These are phyloP conservation scores for Seriola rivoliana DNA, from an alignment of 2,113 vertebrate species.

Conservation along the genomic window DNA sequence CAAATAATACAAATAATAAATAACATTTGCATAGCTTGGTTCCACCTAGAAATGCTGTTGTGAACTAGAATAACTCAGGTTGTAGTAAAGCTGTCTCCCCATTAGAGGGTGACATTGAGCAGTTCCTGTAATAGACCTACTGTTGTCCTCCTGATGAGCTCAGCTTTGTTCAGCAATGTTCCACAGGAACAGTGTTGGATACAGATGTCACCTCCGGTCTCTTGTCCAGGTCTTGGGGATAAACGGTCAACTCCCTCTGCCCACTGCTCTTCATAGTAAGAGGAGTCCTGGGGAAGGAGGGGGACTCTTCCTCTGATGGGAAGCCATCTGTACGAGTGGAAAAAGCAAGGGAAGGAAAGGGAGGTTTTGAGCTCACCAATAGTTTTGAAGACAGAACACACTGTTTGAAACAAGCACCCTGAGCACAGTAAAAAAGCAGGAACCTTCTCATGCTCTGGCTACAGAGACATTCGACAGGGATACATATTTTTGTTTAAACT, in stretches of 20 bases:
- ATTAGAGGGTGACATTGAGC: slow-evolving; percentile 51
- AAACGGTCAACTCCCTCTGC: slow-evolving; percentile 29
- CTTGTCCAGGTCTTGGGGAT: slow-evolving; percentile 28
- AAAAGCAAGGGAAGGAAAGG: slow-evolving; percentile 69
- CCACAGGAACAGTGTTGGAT: slow-evolving; percentile 40
- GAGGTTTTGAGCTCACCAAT: slow-evolving; percentile 57
- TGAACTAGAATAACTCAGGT: background rate
- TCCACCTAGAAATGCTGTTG: rapidly evolving
- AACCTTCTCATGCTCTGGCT: background rate
- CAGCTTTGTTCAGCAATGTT: slow-evolving; percentile 49
- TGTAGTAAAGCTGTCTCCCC: slow-evolving; percentile 54
- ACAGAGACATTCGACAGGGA: background rate
- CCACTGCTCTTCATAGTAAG: slow-evolving; percentile 32
- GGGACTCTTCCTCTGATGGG: slow-evolving; percentile 55
- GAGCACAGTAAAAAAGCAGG: background rate
- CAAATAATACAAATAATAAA: background rate
- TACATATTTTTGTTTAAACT: slow-evolving; percentile 17
- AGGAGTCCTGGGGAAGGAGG: slow-evolving; percentile 30
- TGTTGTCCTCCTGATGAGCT: slow-evolving; percentile 40
- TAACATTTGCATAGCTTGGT: background rate
- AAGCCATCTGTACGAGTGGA: slow-evolving; percentile 53
- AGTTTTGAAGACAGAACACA: slow-evolving; percentile 34
- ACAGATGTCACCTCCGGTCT: slow-evolving; percentile 60
- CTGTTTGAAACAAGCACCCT: slow-evolving; percentile 36
- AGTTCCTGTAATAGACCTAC: background rate